A percentile compares a stretch with the other conserved stretches of the same genome.
Conservation (phyloP, 2,113 vertebrate genomes). For the Thamnaconus septentrionalis region DNA sequence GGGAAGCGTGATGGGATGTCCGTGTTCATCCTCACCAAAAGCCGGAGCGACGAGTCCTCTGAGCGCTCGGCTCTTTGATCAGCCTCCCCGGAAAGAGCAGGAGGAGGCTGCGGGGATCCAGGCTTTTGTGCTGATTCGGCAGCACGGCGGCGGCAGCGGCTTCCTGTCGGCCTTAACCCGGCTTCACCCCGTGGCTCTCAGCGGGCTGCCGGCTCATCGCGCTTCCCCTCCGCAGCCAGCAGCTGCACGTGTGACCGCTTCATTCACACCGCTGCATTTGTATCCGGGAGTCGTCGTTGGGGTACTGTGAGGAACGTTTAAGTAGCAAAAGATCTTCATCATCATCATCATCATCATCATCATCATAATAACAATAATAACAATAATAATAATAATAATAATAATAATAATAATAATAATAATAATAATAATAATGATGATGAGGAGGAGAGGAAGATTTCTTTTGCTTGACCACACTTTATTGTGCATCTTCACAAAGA, state of each 20-base stretch:
- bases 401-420: too few relatives aligned
- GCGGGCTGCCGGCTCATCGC: conserved; percentile 12
- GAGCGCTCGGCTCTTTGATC: conserved; percentile 61
- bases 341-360: too few relatives aligned
- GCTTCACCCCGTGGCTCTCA: conserved; percentile 36
- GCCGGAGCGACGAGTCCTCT: conserved; percentile 54
- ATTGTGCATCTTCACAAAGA: too few relatives aligned
- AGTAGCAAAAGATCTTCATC: too few relatives aligned
- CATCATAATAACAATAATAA: too few relatives aligned
- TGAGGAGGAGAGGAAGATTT: too few relatives aligned
- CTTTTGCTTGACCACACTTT: too few relatives aligned
- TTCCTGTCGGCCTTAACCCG: conserved; percentile 46
- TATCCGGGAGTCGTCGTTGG: too few relatives aligned
- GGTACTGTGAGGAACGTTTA: too few relatives aligned
- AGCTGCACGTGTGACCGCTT: neutral
- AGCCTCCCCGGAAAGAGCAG: conserved; percentile 53
- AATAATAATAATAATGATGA: too few relatives aligned
- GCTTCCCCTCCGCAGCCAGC: neutral
- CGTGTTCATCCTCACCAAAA: conserved; percentile 43
- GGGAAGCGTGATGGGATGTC: conserved; percentile 56
- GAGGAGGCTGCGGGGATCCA: conserved; percentile 18
- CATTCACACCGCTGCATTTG: neutral
- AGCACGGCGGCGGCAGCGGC: conserved; percentile 26
- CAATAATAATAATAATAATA: too few relatives aligned
- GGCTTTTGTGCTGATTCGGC: conserved; percentile 49